These are phyloP conservation scores for Phrynocephalus guinanensis DNA, from an alignment of 2,797 vertebrate genomes.

Conservation along the genomic window DNA sequence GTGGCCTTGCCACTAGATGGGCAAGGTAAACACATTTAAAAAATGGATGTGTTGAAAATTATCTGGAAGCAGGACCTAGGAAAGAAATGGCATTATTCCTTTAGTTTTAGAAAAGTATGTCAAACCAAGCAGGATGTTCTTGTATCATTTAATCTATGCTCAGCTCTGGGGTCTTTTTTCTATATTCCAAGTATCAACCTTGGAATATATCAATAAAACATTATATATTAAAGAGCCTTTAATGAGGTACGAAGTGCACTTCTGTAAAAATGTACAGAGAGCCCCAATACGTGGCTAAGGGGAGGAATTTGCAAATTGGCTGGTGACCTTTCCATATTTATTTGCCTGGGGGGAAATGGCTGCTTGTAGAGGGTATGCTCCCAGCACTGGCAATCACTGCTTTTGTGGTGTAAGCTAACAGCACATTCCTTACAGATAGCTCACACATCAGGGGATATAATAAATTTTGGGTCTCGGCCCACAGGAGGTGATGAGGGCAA, in stretches of 20 bases:
- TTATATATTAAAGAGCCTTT: neutral
- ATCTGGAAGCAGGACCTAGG: conserved; percentile 32
- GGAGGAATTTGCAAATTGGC: neutral
- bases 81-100: conserved; percentile 33
- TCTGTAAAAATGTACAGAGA: neutral
- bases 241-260: neutral
- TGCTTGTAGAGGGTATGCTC: neutral
- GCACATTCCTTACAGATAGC: neutral
- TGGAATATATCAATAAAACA: neutral
- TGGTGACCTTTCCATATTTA: neutral
- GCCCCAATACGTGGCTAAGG: neutral
- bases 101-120: neutral
- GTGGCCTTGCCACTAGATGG: too few species aligned
- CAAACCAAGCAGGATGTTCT: neutral
- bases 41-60: conserved; percentile 47
- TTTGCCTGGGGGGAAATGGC: neutral
- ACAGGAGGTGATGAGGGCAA: neutral
- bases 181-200: neutral
- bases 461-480: too few species aligned
- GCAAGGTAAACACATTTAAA: too few species aligned
- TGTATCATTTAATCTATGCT: neutral
- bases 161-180: neutral
- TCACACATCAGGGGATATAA: neutral
- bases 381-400: neutral
- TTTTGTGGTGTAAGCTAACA: neutral